Evolutionary conservation across 2,797 vertebrate genomes (phyloP), one percentile per base, ranked within the genome.

Genomic region (Myotis myotis): DNA sequence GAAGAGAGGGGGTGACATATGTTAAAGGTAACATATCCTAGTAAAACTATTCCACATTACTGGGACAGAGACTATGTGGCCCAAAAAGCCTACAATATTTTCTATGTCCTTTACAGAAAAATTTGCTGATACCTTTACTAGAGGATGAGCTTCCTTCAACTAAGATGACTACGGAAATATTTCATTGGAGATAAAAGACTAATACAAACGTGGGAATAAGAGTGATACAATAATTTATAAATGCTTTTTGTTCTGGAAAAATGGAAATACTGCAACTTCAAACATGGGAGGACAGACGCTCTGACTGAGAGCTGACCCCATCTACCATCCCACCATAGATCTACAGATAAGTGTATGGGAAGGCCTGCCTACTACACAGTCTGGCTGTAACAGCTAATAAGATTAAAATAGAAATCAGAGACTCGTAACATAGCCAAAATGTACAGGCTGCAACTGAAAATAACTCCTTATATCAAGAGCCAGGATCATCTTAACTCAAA

Each of bases 211-310:
- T 83, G n/a, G n/a, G 8, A 20, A n/a, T 83, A 85, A 75, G 19
- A 79, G 36, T 25, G 9, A 70, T 95, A 90, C 28, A 92, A 68
- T 55, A 94, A 83, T 60, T 89, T 95, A 30, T 38, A 91, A 85
- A 80, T 88, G 57, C 41, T 71, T 3, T 3, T 57, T 60, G n/a
- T 89, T 87, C 16, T 68, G 51, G 19, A 68, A 94, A 92, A 95
- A 90, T 0, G 47, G 60, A 88, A 87, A 94, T 36, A 95, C 0
- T 94, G 5, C 28, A 92, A 88, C 74, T 81, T 92, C 15, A 71
- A 89, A 94, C 78, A 47, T 16, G 23, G 49, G 60, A 53, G 33
- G 74, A 70, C 23, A 71, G 68, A 82, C 78, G 89, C 15, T 86
- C 33, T 57, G 13, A 66, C 20, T 13, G 6, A 51, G 62, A 90